These are phyloP conservation scores for Phytoseiulus persimilis DNA, from an alignment of 2,888 invertebrate genomes.

Conservation along the genomic window DNA sequence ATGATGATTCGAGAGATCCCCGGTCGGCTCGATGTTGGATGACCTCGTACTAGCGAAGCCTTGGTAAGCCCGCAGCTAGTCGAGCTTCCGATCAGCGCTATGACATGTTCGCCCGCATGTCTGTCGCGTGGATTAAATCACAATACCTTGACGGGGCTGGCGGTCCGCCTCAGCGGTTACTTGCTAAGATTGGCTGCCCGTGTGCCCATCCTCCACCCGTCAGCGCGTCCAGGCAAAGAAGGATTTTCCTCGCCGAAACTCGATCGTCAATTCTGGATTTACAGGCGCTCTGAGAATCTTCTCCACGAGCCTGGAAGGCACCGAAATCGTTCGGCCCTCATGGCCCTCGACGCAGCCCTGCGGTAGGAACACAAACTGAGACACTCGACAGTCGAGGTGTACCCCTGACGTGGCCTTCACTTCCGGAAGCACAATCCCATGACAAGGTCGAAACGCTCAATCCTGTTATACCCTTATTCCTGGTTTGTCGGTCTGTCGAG, in stretches of 20 bases:
- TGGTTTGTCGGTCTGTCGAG: neutral
- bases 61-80: neutral
- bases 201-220: neutral
- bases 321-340: too few relatives aligned
- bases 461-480: neutral
- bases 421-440: neutral
- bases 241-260: too few relatives aligned
- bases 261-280: too few relatives aligned
- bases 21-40: neutral
- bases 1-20: neutral
- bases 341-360: too few relatives aligned
- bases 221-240: too few relatives aligned
- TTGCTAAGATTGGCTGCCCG: neutral
- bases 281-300: too few relatives aligned
- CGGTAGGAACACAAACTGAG: neutral
- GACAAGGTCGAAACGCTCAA: neutral
- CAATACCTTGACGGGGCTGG: neutral
- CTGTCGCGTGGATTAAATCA: neutral
- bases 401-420: too few relatives aligned
- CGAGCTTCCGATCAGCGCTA: neutral
- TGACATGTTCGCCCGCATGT: neutral
- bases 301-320: too few relatives aligned
- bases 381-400: too few relatives aligned
- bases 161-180: neutral
- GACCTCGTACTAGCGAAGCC: neutral